phyloP scores from a whole-genome alignment of 2,888 invertebrate genomes.

The Ormyrus labotus region DNA sequence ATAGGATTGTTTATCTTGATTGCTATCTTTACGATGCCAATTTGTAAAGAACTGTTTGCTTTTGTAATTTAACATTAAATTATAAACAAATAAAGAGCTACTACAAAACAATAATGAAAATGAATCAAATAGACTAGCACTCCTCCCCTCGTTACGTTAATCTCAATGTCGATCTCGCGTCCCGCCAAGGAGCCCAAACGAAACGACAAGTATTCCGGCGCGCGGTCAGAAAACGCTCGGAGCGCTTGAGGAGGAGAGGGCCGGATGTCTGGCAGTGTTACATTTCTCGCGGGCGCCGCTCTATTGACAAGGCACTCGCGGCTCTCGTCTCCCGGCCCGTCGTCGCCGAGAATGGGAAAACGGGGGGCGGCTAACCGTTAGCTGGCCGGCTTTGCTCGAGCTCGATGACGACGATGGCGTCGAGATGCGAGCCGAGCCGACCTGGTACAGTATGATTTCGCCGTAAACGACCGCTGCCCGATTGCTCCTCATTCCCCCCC shows the following conservation, averaged over 20 bases:
- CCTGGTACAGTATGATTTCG: conserved; percentile 51
- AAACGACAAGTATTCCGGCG: too few relatives aligned
- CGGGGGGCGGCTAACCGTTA: conserved; percentile 49
- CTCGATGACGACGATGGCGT: conserved; percentile 16
- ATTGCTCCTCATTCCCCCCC: conserved; percentile 6
- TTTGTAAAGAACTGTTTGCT: too few relatives aligned
- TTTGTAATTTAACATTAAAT: too few relatives aligned
- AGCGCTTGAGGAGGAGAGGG: background rate
- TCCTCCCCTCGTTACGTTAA: too few relatives aligned
- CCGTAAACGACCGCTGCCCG: conserved; percentile 37
- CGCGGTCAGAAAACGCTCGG: too few relatives aligned
- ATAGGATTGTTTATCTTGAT: too few relatives aligned
- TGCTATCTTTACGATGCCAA: too few relatives aligned
- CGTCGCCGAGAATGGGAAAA: conserved; percentile 45
- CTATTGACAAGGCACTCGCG: conserved; percentile 38
- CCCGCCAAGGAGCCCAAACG: too few relatives aligned
- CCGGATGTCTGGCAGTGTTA: conserved; percentile 47
- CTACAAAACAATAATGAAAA: too few relatives aligned
- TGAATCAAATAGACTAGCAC: too few relatives aligned
- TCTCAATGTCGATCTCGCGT: too few relatives aligned
- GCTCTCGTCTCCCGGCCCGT: background rate
- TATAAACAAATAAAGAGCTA: too few relatives aligned
- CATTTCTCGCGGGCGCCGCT: conserved; percentile 23
- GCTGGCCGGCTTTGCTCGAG: conserved; percentile 55
- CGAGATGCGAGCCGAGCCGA: conserved; percentile 24